A percentile compares a stretch with the other conserved stretches of the same genome.
These are phyloP conservation scores for Pelobates cultripes DNA, from an alignment of 2,797 vertebrate species.

Conservation along the genomic window DNA sequence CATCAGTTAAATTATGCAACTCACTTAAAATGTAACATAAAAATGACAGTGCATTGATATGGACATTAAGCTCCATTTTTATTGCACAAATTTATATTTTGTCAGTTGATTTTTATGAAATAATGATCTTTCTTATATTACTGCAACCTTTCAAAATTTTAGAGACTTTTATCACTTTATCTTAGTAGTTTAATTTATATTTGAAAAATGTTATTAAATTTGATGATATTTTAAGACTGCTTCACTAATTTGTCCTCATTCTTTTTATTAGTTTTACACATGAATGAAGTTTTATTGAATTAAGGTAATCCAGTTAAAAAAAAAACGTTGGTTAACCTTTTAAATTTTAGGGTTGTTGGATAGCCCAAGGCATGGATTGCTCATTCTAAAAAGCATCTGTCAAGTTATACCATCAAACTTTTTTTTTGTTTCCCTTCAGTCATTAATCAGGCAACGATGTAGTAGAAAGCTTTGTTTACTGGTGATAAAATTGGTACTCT, in stretches of 20 bases:
- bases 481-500: background rate
- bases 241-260: background rate
- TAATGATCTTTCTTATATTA: background rate
- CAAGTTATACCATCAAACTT: conserved; percentile 12
- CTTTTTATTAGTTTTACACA: background rate
- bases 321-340: background rate
- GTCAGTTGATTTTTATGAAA: too few relatives aligned
- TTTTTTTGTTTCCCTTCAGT: conserved; percentile 23
- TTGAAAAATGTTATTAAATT: background rate
- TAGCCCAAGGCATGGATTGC: background rate
- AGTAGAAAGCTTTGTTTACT: conserved; percentile 8
- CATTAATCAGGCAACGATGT: conserved; percentile 41
- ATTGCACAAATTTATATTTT: too few relatives aligned
- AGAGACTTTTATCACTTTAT: background rate
- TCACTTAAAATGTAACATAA: too few relatives aligned
- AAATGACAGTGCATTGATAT: too few relatives aligned
- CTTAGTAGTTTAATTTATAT: background rate
- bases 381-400: conserved; percentile 34
- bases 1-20: too few relatives aligned
- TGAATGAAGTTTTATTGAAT: background rate
- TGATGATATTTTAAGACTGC: background rate
- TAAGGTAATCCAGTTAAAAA: too few relatives aligned
- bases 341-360: background rate
- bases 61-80: too few relatives aligned
- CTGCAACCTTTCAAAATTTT: background rate